A percentile compares a stretch with the other conserved stretches of the same genome.
Evolutionary conservation across 92 coral and sea anemone genomes (phyloP).

Genomic region (Porites evermanni): DNA sequence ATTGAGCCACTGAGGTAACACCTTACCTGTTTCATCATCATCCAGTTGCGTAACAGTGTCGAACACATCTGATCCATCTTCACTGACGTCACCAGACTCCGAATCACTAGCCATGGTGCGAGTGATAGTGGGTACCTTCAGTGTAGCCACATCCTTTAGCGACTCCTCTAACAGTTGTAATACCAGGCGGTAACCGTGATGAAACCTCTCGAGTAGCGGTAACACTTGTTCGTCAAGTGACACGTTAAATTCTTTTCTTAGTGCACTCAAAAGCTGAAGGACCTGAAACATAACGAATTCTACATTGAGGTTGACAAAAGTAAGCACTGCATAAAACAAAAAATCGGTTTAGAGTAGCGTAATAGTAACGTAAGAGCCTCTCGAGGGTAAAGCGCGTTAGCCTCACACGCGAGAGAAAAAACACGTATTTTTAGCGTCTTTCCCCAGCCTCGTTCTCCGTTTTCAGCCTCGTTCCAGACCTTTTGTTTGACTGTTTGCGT

Average conservation of each 20-base stretch:
- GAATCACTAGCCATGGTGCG: constrained; percentile 31
- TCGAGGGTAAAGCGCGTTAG: too few species aligned
- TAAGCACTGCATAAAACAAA: too few species aligned
- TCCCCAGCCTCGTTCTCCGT: too few species aligned
- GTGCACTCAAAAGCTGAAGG: constrained; percentile 63
- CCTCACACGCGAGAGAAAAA: too few species aligned
- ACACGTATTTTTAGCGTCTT: too few species aligned
- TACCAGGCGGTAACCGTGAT: constrained; percentile 73
- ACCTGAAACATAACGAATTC: constrained; percentile 48
- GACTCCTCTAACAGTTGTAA: constrained; percentile 77
- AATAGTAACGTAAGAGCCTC: too few species aligned
- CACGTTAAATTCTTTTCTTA: constrained; percentile 75
- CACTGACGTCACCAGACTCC: constrained; percentile 32
- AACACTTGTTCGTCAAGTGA: constrained; percentile 71
- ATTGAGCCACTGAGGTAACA: not conserved
- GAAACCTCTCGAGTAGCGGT: constrained; percentile 83
- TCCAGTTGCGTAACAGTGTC: constrained; percentile 90
- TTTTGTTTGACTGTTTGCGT: too few species aligned
- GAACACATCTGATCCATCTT: constrained; percentile 75
- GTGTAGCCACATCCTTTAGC: constrained; percentile 26
- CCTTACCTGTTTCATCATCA: constrained; percentile 86
- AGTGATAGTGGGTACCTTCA: constrained; percentile 30
- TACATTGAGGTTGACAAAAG: not conserved
- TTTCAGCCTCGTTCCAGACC: too few species aligned
- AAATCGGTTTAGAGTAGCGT: too few species aligned